A percentile compares a stretch with the other conserved stretches of the same genome.
Conservation (phyloP, 1,140 invertebrate genomes). For the Aphelinus certus region DNA sequence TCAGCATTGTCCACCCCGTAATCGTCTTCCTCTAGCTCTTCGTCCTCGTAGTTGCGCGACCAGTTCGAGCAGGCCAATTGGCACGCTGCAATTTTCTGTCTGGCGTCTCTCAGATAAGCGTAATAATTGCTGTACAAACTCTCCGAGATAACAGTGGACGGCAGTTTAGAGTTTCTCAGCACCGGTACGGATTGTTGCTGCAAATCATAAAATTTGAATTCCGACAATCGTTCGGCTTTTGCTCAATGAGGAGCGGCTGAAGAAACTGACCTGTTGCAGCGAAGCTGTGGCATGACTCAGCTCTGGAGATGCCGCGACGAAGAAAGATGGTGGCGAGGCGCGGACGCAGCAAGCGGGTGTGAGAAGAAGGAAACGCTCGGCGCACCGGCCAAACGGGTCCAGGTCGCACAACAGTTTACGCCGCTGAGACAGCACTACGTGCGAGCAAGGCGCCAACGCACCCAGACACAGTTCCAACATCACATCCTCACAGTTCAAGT, state of each 20-base stretch:
- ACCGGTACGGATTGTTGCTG: neutral
- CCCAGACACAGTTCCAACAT: slow-evolving; percentile 92
- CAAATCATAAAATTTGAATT: neutral
- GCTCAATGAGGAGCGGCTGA: neutral
- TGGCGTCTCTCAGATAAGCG: slow-evolving; percentile 84
- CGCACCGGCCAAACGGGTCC: slow-evolving; percentile 82
- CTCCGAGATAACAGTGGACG: slow-evolving; percentile 48
- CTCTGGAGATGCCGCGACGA: slow-evolving; percentile 52
- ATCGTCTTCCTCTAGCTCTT: slow-evolving; percentile 46
- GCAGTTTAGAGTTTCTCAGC: slow-evolving; percentile 13
- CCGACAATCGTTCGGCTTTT: too few species aligned
- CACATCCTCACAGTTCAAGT: slow-evolving; percentile 96
- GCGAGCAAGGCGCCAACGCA: slow-evolving; percentile 88
- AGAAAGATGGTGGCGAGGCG: slow-evolving; percentile 48
- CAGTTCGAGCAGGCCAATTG: slow-evolving; percentile 78
- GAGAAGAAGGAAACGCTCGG: slow-evolving; percentile 85
- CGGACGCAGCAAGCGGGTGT: slow-evolving; percentile 73
- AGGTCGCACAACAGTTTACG: slow-evolving; percentile 80
- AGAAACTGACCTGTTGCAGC: neutral
- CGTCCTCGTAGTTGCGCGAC: slow-evolving; percentile 78
- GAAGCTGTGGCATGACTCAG: neutral
- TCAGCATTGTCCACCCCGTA: slow-evolving; percentile 45
- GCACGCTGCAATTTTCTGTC: slow-evolving; percentile 78
- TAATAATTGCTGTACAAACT: slow-evolving; percentile 82
- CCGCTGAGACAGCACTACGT: slow-evolving; percentile 87